Base-by-base conservation (phyloP, 2,888 invertebrate species). In the Dichetophora obliterata region DNA sequence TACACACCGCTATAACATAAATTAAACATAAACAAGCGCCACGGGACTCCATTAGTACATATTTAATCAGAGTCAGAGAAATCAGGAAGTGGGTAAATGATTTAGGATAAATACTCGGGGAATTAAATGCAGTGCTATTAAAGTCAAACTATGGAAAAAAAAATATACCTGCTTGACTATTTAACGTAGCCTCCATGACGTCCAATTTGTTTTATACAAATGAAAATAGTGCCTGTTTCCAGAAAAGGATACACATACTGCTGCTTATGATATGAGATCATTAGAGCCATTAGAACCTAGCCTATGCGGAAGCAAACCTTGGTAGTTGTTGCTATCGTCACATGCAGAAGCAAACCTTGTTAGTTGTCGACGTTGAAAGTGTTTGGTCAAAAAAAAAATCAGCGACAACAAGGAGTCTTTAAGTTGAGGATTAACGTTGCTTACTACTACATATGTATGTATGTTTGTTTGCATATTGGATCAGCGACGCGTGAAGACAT, bases 11-110 rank as follows among this genome's bases (percentile, higher is more conserved):
- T 3, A 43, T 43, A 43, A 11, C 43, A 43, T 43, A 43, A 43
- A 43, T 43, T 43, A 16, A 68, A 68, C 50, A 48, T 34, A 68
- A 48, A 68, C 48, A 68, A 24, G 68, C 68, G 27, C 24, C 68
- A 24, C 24, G 68, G 50, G 68, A 68, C 68, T 24, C 11, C 16
- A 24, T 68, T 68, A 48, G 27, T 16, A 43, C 43, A 43, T 43
- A 68, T 48, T 68, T 50, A 68, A 63, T 63, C 63, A 63, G 22
- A 16, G 50, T 24, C 22, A 24, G 24, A 43, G 27, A 50, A 37
- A 68, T 50, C 50, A 68, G 19, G 22, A 68, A 68, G 43, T 43
- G 14, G 16, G 24, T n/a, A 68, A 68, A 19, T 68, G 50, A 68
- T 68, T 68, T 68, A 48, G 63, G 24, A 59, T 22, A 22, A 59